These are phyloP conservation scores for Chionis minor DNA, from an alignment of 2,113 vertebrate genomes.

Conservation along the genomic window DNA sequence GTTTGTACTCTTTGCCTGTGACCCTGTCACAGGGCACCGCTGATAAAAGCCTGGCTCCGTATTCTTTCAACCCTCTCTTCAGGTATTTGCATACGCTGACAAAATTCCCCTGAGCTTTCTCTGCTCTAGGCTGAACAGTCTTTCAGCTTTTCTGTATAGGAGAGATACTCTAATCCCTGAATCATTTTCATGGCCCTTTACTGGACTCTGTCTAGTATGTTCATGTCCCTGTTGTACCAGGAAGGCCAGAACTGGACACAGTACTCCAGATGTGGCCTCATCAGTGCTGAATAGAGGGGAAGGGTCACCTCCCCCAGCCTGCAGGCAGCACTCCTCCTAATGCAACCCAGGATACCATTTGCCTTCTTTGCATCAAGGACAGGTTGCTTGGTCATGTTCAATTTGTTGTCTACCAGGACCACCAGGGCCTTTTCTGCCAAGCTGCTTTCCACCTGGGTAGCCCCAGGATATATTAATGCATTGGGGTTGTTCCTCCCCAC, in stretches of 20 bases:
- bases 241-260: neutral
- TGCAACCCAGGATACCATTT: neutral
- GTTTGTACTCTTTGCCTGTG: neutral
- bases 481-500: neutral
- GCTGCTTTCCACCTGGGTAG: neutral
- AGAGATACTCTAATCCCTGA: neutral
- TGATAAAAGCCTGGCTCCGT: neutral
- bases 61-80: neutral
- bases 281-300: neutral
- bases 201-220: neutral
- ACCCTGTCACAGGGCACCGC: accelerated
- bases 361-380: neutral
- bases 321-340: neutral
- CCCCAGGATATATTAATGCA: neutral
- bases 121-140: neutral
- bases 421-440: neutral
- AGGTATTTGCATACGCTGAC: neutral
- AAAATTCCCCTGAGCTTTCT: neutral
- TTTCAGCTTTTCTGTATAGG: neutral
- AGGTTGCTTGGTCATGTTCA: neutral
- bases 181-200: accelerated
- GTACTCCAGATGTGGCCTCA: neutral
- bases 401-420: neutral
- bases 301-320: neutral
- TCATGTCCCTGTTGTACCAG: neutral